Percentiles rank a stretch among this genome's conserved stretches.
Conservation (phyloP, 2,113 vertebrate genomes). For the Elephas maximus region DNA sequence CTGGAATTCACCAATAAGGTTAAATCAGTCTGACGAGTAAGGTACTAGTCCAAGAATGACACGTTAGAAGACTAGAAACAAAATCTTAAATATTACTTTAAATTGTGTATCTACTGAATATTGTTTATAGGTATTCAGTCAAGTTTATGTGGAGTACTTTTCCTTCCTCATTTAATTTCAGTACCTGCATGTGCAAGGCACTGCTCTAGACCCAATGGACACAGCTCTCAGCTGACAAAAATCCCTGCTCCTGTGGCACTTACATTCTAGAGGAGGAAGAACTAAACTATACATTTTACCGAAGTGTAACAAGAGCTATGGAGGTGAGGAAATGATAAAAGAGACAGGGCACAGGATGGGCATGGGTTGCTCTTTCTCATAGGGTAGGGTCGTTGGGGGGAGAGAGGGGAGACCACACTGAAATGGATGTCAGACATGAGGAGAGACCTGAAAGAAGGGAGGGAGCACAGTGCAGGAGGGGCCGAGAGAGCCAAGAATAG, state of each 20-base stretch:
- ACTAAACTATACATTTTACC: not conserved
- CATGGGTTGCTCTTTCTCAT: no score
- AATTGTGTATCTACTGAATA: not conserved
- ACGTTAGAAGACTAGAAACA: not conserved
- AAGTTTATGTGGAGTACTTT: not conserved
- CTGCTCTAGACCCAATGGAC: not conserved
- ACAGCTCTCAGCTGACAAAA: not conserved
- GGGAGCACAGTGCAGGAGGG: not conserved
- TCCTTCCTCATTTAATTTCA: not conserved
- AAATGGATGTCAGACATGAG: no score
- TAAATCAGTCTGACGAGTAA: not conserved
- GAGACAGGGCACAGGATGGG: not conserved
- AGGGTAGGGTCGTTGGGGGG: not conserved
- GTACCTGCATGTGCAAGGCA: not conserved
- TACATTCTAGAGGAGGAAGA: not conserved
- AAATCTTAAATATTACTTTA: not conserved
- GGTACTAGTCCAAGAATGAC: not conserved
- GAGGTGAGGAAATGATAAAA: not conserved
- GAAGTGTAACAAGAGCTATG: not conserved
- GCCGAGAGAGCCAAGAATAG: accelerated
- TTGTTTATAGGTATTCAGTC: not conserved
- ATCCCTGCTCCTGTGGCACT: not conserved
- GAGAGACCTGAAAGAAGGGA: not conserved
- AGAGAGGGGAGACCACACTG: not conserved
- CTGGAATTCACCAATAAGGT: not conserved